phyloP scores from a whole-genome alignment of 2,888 invertebrate species.

The Drosophila merina region DNA sequence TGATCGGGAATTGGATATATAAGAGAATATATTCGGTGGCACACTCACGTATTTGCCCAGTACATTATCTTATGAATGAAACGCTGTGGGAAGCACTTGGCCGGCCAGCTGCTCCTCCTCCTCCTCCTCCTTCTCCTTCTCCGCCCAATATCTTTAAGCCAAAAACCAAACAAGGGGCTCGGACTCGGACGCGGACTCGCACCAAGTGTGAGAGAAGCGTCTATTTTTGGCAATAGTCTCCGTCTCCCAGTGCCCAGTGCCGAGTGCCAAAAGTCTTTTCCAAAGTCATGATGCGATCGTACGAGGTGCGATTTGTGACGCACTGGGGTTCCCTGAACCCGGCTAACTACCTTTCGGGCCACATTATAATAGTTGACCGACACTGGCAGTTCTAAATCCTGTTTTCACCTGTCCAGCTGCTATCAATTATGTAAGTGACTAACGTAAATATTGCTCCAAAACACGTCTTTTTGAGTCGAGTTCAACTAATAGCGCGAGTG shows the following conservation, averaged over 20 bases:
- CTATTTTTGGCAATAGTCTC: slow-evolving; percentile 66
- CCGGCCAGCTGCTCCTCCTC: not conserved
- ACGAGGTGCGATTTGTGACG: slow-evolving; percentile 26
- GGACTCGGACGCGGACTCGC: not conserved
- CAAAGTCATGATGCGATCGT: slow-evolving; percentile 25
- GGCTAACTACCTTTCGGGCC: slow-evolving; percentile 1
- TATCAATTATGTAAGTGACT: not conserved
- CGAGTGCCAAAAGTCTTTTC: not conserved
- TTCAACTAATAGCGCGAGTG: not conserved
- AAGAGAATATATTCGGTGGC: slow-evolving; percentile 5
- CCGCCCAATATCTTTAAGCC: not conserved
- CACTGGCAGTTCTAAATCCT: not conserved
- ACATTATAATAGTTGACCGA: not conserved
- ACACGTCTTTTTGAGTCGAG: not conserved
- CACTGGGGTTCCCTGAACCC: slow-evolving; percentile 33
- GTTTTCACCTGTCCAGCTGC: not conserved
- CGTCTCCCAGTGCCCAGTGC: slow-evolving; percentile 3
- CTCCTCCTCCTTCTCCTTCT: not conserved
- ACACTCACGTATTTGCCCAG: slow-evolving; percentile 37
- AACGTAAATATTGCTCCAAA: not conserved
- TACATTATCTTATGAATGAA: slow-evolving; percentile 41
- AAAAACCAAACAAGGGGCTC: slow-evolving; percentile 33
- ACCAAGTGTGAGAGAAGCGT: slow-evolving; percentile 55
- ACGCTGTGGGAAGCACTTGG: slow-evolving; percentile 38
- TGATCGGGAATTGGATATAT: too few relatives aligned